Evolutionary conservation across 2,888 invertebrate genomes (phyloP), one percentile per base, ranked within the genome.

Genomic region (Caenorhabditis virilis): DNA sequence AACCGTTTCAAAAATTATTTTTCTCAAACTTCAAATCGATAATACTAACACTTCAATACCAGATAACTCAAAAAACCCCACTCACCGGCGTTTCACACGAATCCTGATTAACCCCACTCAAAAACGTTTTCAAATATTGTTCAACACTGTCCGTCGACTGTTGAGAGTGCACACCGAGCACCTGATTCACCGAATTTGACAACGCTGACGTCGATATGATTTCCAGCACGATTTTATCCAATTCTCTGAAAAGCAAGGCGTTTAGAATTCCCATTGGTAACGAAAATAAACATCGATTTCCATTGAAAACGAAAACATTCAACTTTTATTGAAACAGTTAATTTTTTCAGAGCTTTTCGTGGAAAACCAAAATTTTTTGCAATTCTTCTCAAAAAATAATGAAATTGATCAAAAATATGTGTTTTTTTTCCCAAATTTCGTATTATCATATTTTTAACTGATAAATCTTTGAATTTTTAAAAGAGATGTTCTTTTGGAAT

Each of bases 211-310:
- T 60, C 30, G 56, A 51, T 9, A 66, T 60, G 22, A 66, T 60
- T 11, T 66, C 65, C 22, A 66, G 43, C 4, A 66, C 65, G 15
- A 66, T 60, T 39, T 45, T 51, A 23, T 66, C 65, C 22, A 66
- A 60, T 36, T 66, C 65, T 5, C 62, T 62, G 35, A 15, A 62
- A 56, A 18, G 7, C 22, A 6, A 18, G 18, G 22, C 7, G 18
- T 4, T 20, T 39, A n/a, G 4, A 36, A 20, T 7, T 15, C 11
- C 6, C 15, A 20, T 22, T 45, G 18, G 13, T 16, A 30, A 47
- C 7, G 11, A 13, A 47, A 11, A 5, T 27, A 27, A 47, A 25
- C 6, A 6, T 7, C 42, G 11, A n/a, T n/a, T n/a, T n/a, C n/a
- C n/a, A n/a, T n/a, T n/a, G n/a, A n/a, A n/a, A n/a, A n/a, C n/a